Conservation (phyloP, 2,888 invertebrate genomes). For the Meandrusa payeni region DNA sequence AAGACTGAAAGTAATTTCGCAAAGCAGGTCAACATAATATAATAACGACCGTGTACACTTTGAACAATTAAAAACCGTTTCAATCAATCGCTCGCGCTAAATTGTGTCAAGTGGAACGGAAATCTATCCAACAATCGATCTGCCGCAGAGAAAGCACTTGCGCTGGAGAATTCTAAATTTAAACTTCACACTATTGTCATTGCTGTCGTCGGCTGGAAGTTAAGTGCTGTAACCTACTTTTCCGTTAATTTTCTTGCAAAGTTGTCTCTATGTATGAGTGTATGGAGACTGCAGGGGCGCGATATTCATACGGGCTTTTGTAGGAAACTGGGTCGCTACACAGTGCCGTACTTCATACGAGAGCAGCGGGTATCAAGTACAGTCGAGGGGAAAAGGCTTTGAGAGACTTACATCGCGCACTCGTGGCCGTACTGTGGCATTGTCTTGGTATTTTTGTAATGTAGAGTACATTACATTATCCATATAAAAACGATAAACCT, state of each 20-base stretch:
- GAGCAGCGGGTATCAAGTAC: slow-evolving; percentile 23
- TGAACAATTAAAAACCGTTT: neutral
- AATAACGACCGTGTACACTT: no score
- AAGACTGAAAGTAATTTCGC: no score
- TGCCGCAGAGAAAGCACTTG: slow-evolving; percentile 13
- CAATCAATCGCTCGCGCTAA: neutral
- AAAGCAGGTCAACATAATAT: no score
- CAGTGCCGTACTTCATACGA: slow-evolving; percentile 25
- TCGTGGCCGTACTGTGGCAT: neutral
- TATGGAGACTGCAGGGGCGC: slow-evolving; percentile 23
- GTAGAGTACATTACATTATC: no score
- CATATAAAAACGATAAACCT: no score
- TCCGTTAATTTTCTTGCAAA: slow-evolving; percentile 24
- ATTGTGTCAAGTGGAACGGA: slow-evolving; percentile 12
- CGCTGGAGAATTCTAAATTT: slow-evolving; percentile 19
- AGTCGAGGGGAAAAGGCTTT: slow-evolving; percentile 19
- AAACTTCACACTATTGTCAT: slow-evolving; percentile 23
- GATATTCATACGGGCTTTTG: slow-evolving; percentile 27
- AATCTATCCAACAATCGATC: slow-evolving; percentile 15
- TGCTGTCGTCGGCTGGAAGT: slow-evolving; percentile 22
- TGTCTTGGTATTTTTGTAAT: neutral
- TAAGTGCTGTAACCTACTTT: slow-evolving; percentile 26
- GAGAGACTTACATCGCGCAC: slow-evolving; percentile 13
- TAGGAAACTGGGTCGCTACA: slow-evolving; percentile 27
- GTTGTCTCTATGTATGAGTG: slow-evolving; percentile 22